Conservation (phyloP, 2,888 invertebrate species). For the Lycophotia porphyrea region DNA sequence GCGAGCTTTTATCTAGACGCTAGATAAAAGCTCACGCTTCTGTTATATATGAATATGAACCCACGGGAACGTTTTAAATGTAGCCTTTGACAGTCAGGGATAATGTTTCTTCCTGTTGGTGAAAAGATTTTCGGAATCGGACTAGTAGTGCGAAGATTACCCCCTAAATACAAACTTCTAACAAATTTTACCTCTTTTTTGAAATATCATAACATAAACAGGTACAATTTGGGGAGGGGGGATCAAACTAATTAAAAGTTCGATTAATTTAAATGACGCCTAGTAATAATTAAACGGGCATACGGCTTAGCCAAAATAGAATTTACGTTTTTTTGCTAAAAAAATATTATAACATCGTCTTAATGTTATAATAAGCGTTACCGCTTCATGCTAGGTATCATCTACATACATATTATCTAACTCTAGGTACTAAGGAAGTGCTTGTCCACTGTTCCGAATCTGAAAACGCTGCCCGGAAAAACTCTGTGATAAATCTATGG, state of each 20-base stretch:
- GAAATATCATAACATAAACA: too few species aligned
- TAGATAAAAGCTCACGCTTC: too few species aligned
- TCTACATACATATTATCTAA: background rate
- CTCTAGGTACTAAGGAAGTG: background rate
- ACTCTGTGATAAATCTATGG: constrained; percentile 3
- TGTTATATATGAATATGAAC: background rate
- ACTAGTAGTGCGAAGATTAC: background rate
- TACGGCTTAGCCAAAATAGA: background rate
- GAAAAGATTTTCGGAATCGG: background rate
- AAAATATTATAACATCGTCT: background rate
- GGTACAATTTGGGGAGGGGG: too few species aligned
- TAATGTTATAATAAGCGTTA: background rate
- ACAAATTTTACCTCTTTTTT: too few species aligned
- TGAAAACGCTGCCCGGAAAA: background rate
- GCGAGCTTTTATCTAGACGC: background rate
- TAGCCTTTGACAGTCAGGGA: background rate
- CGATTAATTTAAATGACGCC: background rate
- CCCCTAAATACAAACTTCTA: background rate
- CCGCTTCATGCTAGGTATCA: background rate
- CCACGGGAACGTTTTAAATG: background rate
- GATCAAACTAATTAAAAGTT: too few species aligned
- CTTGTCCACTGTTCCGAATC: background rate
- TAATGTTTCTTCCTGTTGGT: background rate
- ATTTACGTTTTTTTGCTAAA: background rate
- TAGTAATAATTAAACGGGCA: background rate